These are phyloP conservation scores for Dallia pectoralis DNA, from an alignment of 2,797 vertebrate species.

Conservation along the genomic window DNA sequence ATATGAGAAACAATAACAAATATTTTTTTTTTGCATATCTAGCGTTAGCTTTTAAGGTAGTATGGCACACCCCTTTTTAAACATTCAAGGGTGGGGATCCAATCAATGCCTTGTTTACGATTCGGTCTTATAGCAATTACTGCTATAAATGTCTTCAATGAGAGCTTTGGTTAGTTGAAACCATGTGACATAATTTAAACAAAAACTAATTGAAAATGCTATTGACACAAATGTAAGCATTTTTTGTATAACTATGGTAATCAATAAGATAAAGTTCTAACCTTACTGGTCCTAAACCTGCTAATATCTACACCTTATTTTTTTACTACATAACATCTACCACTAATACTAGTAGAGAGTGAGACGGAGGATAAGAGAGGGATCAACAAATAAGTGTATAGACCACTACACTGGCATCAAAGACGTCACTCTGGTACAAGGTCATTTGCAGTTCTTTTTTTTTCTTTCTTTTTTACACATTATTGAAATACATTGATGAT, in stretches of 20 bases:
- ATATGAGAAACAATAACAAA: slow-evolving; percentile 86
- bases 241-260: slow-evolving; percentile 72
- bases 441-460: slow-evolving; percentile 68
- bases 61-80: slow-evolving; percentile 95
- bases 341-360: slow-evolving; percentile 85
- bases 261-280: slow-evolving; percentile 91
- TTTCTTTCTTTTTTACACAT: slow-evolving; percentile 77
- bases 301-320: slow-evolving; percentile 82
- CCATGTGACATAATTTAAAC: slow-evolving; percentile 87
- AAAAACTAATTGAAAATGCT: slow-evolving; percentile 52
- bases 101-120: slow-evolving; percentile 85
- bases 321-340: slow-evolving; percentile 88
- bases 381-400: slow-evolving; percentile 62
- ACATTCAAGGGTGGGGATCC: slow-evolving; percentile 88
- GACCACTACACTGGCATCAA: slow-evolving; percentile 84
- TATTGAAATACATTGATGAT: slow-evolving; percentile 84
- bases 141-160: slow-evolving; percentile 82
- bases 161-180: slow-evolving; percentile 99
- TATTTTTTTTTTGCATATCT: slow-evolving; percentile 96
- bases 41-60: slow-evolving; percentile 99
- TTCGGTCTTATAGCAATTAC: slow-evolving; percentile 85
- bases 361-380: slow-evolving; percentile 53
- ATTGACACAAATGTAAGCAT: slow-evolving; percentile 77
- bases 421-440: slow-evolving; percentile 86
- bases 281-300: slow-evolving; percentile 94